Percentiles rank a stretch among this genome's conserved stretches.
These are phyloP conservation scores for Oreocharis arfaki DNA, from an alignment of 2,113 vertebrate genomes.

Conservation along the genomic window DNA sequence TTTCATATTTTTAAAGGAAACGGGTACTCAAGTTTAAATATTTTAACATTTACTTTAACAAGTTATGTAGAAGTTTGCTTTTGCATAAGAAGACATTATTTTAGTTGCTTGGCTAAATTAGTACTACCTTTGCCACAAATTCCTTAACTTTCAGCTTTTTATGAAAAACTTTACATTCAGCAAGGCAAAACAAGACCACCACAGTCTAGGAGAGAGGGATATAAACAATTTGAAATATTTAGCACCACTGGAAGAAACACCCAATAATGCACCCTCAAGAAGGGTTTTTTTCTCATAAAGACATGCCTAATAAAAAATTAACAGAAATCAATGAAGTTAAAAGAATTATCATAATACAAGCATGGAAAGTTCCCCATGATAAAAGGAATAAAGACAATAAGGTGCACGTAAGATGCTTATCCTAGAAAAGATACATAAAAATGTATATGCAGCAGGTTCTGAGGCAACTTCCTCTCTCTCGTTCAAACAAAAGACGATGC, in stretches of 20 bases:
- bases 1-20: background rate
- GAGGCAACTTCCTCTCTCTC: background rate
- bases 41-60: background rate
- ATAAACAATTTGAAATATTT: background rate
- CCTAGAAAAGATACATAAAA: background rate
- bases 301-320: background rate
- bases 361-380: background rate
- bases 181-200: background rate
- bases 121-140: background rate
- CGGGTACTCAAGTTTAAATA: background rate
- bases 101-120: background rate
- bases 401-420: background rate
- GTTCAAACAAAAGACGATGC: background rate
- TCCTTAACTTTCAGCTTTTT: background rate
- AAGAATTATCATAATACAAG: background rate
- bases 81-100: background rate
- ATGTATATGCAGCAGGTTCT: background rate
- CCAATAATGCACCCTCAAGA: background rate
- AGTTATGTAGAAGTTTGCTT: background rate
- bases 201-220: background rate
- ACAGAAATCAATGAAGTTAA: background rate
- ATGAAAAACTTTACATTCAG: background rate
- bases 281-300: background rate
- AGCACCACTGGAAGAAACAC: background rate
- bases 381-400: background rate